Conservation (phyloP, 2,888 invertebrate genomes). For the Dioctria rufipes region DNA sequence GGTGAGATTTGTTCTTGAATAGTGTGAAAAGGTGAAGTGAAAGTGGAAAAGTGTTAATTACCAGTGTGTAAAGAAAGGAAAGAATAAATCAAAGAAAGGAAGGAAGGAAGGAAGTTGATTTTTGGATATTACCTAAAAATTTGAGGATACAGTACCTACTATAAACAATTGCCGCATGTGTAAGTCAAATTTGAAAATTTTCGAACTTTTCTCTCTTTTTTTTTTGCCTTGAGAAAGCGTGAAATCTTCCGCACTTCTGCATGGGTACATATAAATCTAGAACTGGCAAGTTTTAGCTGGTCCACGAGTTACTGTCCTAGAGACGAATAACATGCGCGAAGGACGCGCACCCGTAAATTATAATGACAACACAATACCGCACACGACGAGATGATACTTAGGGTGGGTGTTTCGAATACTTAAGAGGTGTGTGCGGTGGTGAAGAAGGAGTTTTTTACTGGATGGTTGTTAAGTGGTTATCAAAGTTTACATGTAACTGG, state of each 20-base stretch:
- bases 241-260: background rate
- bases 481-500: too few species aligned
- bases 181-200: constrained; percentile 13
- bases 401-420: too few species aligned
- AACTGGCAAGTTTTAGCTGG: constrained; percentile 10
- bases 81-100: too few species aligned
- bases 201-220: background rate
- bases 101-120: background rate
- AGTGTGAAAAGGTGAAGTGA: constrained; percentile 34
- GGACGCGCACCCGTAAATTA: constrained; percentile 15
- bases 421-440: too few species aligned
- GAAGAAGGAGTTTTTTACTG: too few species aligned
- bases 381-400: too few species aligned
- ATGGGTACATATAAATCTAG: background rate
- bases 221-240: background rate
- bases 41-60: constrained; percentile 28
- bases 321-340: constrained; percentile 27
- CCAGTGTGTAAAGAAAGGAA: background rate
- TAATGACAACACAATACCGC: background rate
- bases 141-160: constrained; percentile 10
- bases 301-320: constrained; percentile 21
- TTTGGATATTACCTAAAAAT: constrained; percentile 10
- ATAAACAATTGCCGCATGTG: constrained; percentile 20
- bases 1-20: constrained; percentile 8
- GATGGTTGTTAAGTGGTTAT: too few species aligned